Conservation (phyloP, 2,113 vertebrate species). For the Antennarius striatus region DNA sequence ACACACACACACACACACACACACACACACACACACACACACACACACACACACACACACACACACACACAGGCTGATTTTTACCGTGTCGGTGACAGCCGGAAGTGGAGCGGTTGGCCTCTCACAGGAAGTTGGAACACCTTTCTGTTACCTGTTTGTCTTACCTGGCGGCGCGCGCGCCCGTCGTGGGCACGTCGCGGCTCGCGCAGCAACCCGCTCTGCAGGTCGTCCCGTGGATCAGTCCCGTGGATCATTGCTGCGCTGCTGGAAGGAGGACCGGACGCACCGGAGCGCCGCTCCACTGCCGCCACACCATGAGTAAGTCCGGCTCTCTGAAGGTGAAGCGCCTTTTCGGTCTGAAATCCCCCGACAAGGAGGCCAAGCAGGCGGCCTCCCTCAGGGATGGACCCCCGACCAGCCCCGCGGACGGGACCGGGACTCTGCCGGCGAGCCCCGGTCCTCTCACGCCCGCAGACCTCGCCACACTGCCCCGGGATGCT, state of each 20-base stretch:
- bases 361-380: constrained; percentile 49
- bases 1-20: no score
- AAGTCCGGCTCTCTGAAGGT: constrained; percentile 59
- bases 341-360: constrained; percentile 51
- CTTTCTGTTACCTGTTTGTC: background rate
- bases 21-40: no score
- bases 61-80: no score
- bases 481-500: constrained; percentile 2
- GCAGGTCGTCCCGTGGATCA: constrained; percentile 51
- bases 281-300: no score
- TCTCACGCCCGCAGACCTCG: constrained; percentile 14
- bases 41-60: no score
- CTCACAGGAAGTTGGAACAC: no score
- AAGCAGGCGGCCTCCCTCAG: constrained; percentile 3
- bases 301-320: constrained; percentile 50
- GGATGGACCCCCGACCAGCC: constrained; percentile 33
- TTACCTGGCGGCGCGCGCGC: constrained; percentile 26
- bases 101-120: constrained; percentile 4
- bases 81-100: background rate
- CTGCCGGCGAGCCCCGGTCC: constrained; percentile 2
- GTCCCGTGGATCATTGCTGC: constrained; percentile 11
- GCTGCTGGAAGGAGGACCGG: background rate
- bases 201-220: constrained; percentile 17
- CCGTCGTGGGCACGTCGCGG: constrained; percentile 9
- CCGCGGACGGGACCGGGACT: background rate